A percentile compares a stretch with the other conserved stretches of the same genome.
phyloP scores from a whole-genome alignment of 92 coral and sea anemone genomes.

The Umimayanthus chanpuru region DNA sequence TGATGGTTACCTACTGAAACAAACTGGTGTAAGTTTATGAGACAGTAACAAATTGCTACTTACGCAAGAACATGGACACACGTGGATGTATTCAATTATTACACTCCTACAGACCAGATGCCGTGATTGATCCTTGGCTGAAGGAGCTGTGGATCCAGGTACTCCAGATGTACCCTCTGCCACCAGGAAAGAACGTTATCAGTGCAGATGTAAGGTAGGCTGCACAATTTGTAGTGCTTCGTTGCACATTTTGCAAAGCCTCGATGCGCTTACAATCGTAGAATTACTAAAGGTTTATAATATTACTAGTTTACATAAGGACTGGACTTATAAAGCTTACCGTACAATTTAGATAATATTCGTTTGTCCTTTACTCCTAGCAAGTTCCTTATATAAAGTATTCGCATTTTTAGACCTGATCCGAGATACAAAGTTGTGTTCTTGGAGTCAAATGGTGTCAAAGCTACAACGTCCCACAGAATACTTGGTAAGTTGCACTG shows the following conservation, averaged over 20 bases:
- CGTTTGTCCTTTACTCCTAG: not conserved
- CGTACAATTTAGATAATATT: not conserved
- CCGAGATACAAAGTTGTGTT: slow-evolving; percentile 4
- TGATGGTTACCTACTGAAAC: no score
- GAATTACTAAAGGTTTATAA: no score
- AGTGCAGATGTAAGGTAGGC: slow-evolving; percentile 71
- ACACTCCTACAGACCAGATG: slow-evolving; percentile 75
- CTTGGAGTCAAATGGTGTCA: slow-evolving; percentile 5
- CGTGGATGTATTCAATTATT: not conserved
- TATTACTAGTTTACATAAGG: no score
- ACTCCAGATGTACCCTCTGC: slow-evolving; percentile 75
- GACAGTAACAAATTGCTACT: not conserved
- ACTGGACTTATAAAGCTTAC: not conserved
- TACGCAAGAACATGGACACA: no score
- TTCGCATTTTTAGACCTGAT: not conserved
- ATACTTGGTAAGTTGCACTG: not conserved
- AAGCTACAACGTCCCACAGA: not conserved
- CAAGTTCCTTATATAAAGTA: not conserved
- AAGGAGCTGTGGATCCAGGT: slow-evolving; percentile 81
- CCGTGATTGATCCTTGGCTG: slow-evolving; percentile 96
- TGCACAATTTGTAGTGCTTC: not conserved
- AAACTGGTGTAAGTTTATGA: no score
- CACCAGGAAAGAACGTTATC: slow-evolving; percentile 81
- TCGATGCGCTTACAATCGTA: no score
- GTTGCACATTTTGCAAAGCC: no score